phyloP scores from a whole-genome alignment of 2,797 vertebrate species.

The Lophius americanus region DNA sequence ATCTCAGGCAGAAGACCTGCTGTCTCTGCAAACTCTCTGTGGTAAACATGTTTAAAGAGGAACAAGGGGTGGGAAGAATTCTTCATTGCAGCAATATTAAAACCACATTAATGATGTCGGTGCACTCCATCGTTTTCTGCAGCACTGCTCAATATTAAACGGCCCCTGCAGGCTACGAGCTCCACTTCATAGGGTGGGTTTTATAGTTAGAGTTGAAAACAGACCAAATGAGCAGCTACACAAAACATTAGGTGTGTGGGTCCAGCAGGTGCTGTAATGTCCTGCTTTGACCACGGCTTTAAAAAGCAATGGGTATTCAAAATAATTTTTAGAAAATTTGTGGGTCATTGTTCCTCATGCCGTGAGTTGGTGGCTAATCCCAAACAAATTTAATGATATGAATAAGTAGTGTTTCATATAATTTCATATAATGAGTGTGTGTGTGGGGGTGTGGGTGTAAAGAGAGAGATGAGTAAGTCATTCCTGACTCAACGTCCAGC shows the following conservation, averaged over 20 bases:
- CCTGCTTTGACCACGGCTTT: constrained; percentile 1
- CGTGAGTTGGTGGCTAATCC: constrained; percentile 16
- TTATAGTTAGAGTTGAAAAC: background rate
- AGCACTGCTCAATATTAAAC: constrained; percentile 34
- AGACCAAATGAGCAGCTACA: constrained; percentile 3
- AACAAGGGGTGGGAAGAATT: constrained; percentile 41
- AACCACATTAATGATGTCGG: constrained; percentile 68
- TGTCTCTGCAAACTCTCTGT: constrained; percentile 62
- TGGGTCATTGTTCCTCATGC: constrained; percentile 1
- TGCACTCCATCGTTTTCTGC: constrained; percentile 47
- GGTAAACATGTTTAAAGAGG: constrained; percentile 67
- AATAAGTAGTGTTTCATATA: constrained; percentile 15
- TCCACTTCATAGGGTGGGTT: constrained; percentile 6
- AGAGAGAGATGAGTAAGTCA: constrained; percentile 31
- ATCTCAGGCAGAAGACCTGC: constrained; percentile 66
- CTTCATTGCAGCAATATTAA: constrained; percentile 42
- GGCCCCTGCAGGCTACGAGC: constrained; percentile 19
- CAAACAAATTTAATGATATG: constrained; percentile 24
- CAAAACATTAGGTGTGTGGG: constrained; percentile 13
- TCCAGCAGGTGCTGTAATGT: constrained; percentile 12
- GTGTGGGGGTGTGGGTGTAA: constrained; percentile 14
- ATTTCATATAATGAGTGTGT: background rate
- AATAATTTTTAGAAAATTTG: background rate
- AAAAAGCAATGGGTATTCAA: background rate
- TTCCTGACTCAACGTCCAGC: constrained; percentile 48